A percentile compares a stretch with the other conserved stretches of the same genome.
Conservation (phyloP, 2,797 vertebrate species). For the Tangara arthus region DNA sequence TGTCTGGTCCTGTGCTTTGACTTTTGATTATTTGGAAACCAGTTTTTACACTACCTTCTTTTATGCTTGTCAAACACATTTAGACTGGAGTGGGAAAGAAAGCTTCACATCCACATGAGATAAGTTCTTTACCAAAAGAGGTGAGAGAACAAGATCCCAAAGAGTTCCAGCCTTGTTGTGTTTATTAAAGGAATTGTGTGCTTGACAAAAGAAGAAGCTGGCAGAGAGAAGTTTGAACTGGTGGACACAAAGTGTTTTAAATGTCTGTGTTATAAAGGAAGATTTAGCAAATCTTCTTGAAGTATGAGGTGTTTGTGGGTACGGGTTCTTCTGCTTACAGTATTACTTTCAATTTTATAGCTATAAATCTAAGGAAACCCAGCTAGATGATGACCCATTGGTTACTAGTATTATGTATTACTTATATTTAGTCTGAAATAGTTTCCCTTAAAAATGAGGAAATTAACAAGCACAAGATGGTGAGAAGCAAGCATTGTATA, state of each 20-base stretch:
- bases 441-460: not conserved
- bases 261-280: not conserved
- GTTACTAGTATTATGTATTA: not conserved
- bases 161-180: not conserved
- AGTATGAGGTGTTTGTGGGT: not conserved
- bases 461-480: not conserved
- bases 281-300: not conserved
- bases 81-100: not conserved
- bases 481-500: not conserved
- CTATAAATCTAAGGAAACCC: not conserved
- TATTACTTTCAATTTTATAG: not conserved
- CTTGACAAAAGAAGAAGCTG: not conserved
- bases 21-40: not conserved
- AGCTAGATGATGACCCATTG: not conserved
- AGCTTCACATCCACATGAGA: not conserved
- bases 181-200: not conserved
- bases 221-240: not conserved
- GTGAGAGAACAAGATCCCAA: not conserved
- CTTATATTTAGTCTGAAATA: not conserved
- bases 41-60: not conserved
- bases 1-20: not conserved
- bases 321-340: not conserved
- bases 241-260: not conserved
- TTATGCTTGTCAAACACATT: not conserved
- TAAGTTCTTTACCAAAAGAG: not conserved